A percentile compares a stretch with the other conserved stretches of the same genome.
Evolutionary conservation across 2,113 vertebrate species (phyloP).

Genomic region (crab-eating macaque (Macaca fascicularis)): T2T-MFA8v1.1 NC_088389.1:110143001-110143500

Average conservation of each 20-base stretch:
- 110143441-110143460: not conserved
- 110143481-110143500: not conserved
- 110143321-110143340: not conserved
- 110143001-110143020: not conserved
- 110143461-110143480: not conserved
- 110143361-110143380: not conserved
- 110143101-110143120: not conserved
- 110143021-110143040: not conserved
- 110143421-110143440: not conserved
- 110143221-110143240: not conserved
- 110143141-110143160: not conserved
- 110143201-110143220: not conserved
- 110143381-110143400: not conserved
- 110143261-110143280: not conserved
- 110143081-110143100: not conserved
- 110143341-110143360: not conserved
- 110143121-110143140: not conserved
- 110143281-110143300: not conserved
- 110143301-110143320: not conserved
- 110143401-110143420: not conserved
- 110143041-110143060: conserved; percentile 8
- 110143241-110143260: not conserved
- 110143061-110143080: not conserved
- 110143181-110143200: not conserved
- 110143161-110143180: not conserved